Evolutionary conservation across 2,797 vertebrate genomes (phyloP), one percentile per base, ranked within the genome.

Genomic region (Potorous gilbertii): DNA sequence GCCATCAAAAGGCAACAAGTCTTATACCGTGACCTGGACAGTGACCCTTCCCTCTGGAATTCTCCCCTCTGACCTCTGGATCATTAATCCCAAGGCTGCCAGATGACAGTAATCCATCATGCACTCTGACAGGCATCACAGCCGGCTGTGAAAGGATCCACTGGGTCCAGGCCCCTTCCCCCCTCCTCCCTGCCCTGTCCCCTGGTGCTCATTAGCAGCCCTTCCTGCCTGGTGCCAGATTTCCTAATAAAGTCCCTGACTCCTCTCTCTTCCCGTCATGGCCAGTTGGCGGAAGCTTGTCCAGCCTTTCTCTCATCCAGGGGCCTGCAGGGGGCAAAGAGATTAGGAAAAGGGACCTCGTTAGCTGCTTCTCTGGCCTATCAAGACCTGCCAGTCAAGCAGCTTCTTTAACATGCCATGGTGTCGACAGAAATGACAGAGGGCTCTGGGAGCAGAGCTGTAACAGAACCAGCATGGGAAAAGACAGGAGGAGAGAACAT

Each of bases 41-140:
- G 98, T 98, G 99, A 99, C 99, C 98, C 99, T 99, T 99, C 99
- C 99, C 99, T 99, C 99, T 99, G 99, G 99, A 99, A 99, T 98
- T 98, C 98, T 97, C 97, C 99, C 99, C 99, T 99, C 98, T 99
- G 99, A 99, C 99, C 99, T 98, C 91, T 0, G 55, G 98, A 99
- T 99, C 99, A 99, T 99, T 99, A 99, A 99, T 99, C 99, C 99
- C 98, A 98, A 98, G 96, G 98, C 98, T 99, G 99, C 99, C 99
- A 99, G 99, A 99, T 99, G 99, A 99, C 98, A 98, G 98, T 98
- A 99, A 99, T 99, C 99, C 99, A 99, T 98, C 99, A 99, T 97
- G 98, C 98, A 98, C 98, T 97, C 98, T 98, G 98, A 98, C 98
- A 97, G 97, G 98, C 96, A 98, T 98, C 31, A 96, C 98, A 92